phyloP scores from a whole-genome alignment of 2,888 invertebrate species.

The Chloroclysta siterata region DNA sequence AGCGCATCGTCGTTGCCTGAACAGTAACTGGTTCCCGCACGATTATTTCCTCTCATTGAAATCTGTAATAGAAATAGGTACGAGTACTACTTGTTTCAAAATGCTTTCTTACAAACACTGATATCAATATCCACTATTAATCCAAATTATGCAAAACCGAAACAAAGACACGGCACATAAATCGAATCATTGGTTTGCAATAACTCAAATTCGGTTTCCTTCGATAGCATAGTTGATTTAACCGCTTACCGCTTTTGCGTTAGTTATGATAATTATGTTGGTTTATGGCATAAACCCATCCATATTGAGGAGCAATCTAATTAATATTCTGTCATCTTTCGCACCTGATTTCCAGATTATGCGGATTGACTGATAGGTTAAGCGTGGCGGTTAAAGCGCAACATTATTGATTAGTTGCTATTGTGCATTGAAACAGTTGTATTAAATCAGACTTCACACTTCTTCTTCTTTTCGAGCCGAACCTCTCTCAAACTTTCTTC shows the following conservation, averaged over 20 bases:
- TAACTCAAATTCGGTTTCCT: constrained; percentile 40
- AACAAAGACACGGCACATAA: constrained; percentile 32
- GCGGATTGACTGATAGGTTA: constrained; percentile 39
- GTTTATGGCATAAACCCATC: constrained; percentile 43
- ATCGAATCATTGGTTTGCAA: constrained; percentile 34
- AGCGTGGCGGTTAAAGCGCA: constrained; percentile 16
- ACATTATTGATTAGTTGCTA: constrained; percentile 13
- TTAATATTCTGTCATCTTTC: constrained; percentile 44
- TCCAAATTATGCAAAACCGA: constrained; percentile 29
- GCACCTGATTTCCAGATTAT: constrained; percentile 45
- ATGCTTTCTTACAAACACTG: too few species aligned
- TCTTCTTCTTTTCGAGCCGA: too few species aligned
- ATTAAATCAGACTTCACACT: too few species aligned
- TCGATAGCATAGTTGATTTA: constrained; percentile 42
- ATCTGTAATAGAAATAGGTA: too few species aligned
- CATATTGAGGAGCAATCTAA: constrained; percentile 44
- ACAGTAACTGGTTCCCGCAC: too few species aligned
- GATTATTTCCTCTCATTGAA: too few species aligned
- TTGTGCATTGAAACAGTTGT: neutral
- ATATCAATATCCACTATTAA: neutral
- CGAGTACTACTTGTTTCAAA: too few species aligned
- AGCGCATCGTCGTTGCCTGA: too few species aligned
- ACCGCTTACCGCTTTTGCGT: constrained; percentile 42
- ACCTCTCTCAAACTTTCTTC: too few species aligned
- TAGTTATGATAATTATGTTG: constrained; percentile 46